phyloP scores from a whole-genome alignment of 2,113 vertebrate genomes.

The Dendropsophus ebraccatus region DNA sequence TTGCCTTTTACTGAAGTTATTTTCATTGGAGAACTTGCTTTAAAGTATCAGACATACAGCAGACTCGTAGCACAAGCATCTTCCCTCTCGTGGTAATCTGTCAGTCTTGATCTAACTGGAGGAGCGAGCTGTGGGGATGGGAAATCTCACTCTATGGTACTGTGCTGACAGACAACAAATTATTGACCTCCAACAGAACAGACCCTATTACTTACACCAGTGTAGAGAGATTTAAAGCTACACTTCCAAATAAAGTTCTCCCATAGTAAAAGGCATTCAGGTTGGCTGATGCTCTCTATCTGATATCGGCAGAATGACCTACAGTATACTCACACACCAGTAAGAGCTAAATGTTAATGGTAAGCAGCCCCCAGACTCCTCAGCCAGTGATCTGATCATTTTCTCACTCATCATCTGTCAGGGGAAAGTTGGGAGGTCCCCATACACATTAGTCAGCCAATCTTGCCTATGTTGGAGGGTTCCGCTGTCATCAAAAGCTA shows the following conservation, averaged over 20 bases:
- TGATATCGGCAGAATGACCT: background rate
- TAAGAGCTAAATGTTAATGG: too few species aligned
- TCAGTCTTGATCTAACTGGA: conserved; percentile 5
- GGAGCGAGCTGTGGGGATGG: background rate
- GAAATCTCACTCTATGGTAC: background rate
- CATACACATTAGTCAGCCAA: too few species aligned
- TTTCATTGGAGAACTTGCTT: background rate
- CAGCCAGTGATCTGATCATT: too few species aligned
- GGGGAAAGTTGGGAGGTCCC: too few species aligned
- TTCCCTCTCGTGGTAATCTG: conserved; percentile 4
- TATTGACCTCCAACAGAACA: background rate
- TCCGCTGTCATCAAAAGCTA: too few species aligned
- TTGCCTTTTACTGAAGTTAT: background rate
- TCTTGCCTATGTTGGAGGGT: too few species aligned
- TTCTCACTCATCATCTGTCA: background rate
- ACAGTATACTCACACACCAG: too few species aligned
- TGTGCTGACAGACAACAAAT: background rate
- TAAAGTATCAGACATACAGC: background rate
- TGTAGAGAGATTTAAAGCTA: background rate
- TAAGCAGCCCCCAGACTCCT: too few species aligned
- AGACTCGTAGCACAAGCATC: background rate
- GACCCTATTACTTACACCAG: background rate
- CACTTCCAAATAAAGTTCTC: background rate
- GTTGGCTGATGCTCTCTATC: background rate
- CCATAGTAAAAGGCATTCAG: background rate